Conservation (phyloP, 2,888 invertebrate genomes). For the Lutraria lutraria region DNA sequence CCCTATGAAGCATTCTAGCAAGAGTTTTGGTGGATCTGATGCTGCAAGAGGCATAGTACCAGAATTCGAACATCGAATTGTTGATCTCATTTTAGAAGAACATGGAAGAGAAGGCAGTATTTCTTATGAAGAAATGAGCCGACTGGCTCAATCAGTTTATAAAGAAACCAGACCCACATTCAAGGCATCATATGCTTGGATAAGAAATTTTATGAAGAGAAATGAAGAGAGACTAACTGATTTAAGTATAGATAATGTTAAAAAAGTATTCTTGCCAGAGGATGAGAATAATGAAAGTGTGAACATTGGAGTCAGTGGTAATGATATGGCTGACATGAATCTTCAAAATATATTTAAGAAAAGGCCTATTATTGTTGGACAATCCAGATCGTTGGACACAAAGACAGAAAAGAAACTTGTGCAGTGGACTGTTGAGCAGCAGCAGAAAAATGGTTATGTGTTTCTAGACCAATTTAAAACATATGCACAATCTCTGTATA, state of each 20-base stretch:
- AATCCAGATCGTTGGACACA: slow-evolving; percentile 64
- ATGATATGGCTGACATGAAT: slow-evolving; percentile 14
- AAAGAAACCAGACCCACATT: slow-evolving; percentile 66
- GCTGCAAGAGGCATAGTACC: slow-evolving; percentile 65
- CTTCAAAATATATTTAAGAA: slow-evolving; percentile 48
- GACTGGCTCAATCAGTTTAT: slow-evolving; percentile 62
- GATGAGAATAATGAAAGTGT: slow-evolving; percentile 41
- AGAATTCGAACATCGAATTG: slow-evolving; percentile 65
- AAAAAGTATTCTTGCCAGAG: slow-evolving; percentile 60
- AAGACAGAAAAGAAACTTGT: slow-evolving; percentile 68
- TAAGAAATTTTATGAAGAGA: slow-evolving; percentile 64
- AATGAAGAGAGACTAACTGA: slow-evolving; percentile 55
- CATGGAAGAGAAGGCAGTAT: slow-evolving; percentile 65
- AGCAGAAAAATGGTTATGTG: slow-evolving; percentile 64
- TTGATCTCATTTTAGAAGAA: slow-evolving; percentile 53
- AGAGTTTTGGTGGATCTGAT: slow-evolving; percentile 41
- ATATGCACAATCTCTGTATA: slow-evolving; percentile 67
- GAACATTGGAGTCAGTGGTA: not conserved
- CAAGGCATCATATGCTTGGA: slow-evolving; percentile 68
- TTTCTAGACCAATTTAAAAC: slow-evolving; percentile 66
- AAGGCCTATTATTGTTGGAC: slow-evolving; percentile 66
- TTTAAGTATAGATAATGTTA: slow-evolving; percentile 63
- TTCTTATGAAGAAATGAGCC: slow-evolving; percentile 68
- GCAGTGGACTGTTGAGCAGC: slow-evolving; percentile 61
- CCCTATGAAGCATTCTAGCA: slow-evolving; percentile 37